Evolutionary conservation across 2,888 invertebrate species (phyloP).

Genomic region (Idaea straminata): DNA sequence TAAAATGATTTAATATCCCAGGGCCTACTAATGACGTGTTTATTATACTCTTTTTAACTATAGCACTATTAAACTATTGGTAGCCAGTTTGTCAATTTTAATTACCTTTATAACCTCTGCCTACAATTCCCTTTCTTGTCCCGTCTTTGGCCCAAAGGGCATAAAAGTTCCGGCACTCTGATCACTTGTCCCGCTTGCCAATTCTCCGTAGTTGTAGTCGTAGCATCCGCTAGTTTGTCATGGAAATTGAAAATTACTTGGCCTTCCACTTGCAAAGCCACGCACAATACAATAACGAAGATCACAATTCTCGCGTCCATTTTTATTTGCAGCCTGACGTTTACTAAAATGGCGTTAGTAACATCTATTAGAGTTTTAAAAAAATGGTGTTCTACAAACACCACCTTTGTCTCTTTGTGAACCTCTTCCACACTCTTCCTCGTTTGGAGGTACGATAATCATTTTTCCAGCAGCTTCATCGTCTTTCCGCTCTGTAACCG

Average conservation of each 20-base stretch:
- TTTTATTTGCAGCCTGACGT: constrained; percentile 36
- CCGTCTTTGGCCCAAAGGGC: constrained; percentile 47
- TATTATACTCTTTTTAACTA: not conserved
- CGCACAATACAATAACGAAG: constrained; percentile 29
- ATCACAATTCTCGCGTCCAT: constrained; percentile 56
- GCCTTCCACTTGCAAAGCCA: constrained; percentile 29
- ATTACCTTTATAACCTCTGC: constrained; percentile 44
- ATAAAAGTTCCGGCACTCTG: constrained; percentile 53
- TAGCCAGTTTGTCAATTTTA: not conserved
- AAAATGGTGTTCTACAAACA: constrained; percentile 61
- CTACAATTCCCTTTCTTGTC: constrained; percentile 53
- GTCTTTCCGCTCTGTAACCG: constrained; percentile 17
- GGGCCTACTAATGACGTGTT: not conserved
- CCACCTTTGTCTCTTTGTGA: constrained; percentile 52
- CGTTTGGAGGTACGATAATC: constrained; percentile 63
- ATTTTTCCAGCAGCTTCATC: constrained; percentile 34
- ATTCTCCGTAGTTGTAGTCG: constrained; percentile 27
- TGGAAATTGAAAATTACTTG: constrained; percentile 36
- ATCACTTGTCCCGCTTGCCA: constrained; percentile 53
- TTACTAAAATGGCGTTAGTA: constrained; percentile 37
- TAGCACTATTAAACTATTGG: not conserved
- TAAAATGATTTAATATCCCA: not conserved
- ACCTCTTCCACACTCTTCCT: constrained; percentile 39
- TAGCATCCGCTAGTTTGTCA: constrained; percentile 33
- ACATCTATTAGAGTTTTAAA: constrained; percentile 29